Percentiles rank a stretch among this genome's conserved stretches.
Conservation (phyloP, 1,140 invertebrate genomes). For the Diachasma alloeum region DNA sequence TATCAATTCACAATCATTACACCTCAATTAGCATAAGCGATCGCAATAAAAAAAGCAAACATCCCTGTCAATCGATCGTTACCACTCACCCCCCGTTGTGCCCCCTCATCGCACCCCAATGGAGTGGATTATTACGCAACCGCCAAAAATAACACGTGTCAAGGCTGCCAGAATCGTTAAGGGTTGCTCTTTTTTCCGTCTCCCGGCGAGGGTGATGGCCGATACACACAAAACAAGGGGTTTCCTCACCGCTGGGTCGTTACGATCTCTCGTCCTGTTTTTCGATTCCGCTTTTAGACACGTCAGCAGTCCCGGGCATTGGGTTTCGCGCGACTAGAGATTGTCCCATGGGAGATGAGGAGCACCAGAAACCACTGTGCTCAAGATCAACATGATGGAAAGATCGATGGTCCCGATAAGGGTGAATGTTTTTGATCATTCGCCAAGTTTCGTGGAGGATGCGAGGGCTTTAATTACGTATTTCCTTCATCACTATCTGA, state of each 20-base stretch:
- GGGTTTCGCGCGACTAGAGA: slow-evolving; percentile 32
- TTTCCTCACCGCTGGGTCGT: background rate
- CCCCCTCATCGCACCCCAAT: background rate
- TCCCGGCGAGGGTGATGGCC: background rate
- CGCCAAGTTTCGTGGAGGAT: slow-evolving; percentile 24
- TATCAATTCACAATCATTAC: background rate
- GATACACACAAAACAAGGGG: slow-evolving; percentile 5
- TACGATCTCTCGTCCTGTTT: background rate
- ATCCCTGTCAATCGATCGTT: background rate
- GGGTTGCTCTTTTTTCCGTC: background rate
- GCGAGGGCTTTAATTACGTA: background rate
- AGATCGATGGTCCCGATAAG: slow-evolving; percentile 58
- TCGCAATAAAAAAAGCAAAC: background rate
- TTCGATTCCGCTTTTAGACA: slow-evolving; percentile 37
- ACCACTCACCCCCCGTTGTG: background rate
- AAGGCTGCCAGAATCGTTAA: background rate
- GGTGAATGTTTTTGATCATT: slow-evolving; percentile 48
- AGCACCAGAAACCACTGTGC: background rate
- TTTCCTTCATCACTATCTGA: background rate
- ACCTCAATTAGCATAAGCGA: background rate
- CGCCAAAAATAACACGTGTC: slow-evolving; percentile 14
- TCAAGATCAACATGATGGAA: slow-evolving; percentile 40
- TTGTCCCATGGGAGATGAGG: slow-evolving; percentile 45
- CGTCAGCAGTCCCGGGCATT: slow-evolving; percentile 40
- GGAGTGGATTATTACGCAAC: background rate